Evolutionary conservation across 2,888 invertebrate species (phyloP), one percentile per base, ranked within the genome.

Genomic region (Phymatocera aterrima): DNA sequence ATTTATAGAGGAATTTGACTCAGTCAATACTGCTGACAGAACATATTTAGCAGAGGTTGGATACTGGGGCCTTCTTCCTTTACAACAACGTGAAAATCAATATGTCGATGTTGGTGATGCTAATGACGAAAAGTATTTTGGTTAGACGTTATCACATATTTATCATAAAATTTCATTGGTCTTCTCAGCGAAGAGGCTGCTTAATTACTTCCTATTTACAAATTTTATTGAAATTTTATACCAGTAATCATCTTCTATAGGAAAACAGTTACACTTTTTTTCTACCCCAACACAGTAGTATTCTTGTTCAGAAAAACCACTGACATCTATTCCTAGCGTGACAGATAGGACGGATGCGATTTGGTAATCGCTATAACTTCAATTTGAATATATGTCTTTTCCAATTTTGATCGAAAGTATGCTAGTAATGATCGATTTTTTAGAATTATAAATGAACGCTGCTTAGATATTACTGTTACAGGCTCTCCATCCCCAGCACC

Each of bases 401-500:
- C 24, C n/a, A 24, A 37, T 15, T 51, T 10, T 18, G 10, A 51
- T 72, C 31, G 31, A 51, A 72, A 10, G 68, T 72, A 72, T 34
- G 72, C 72, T 72, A 72, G 72, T 18, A 51, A 10, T 51, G 34
- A 1, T 10, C n/a, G 18, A 24, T 48, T 4, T 24, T 46, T 34
- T 8, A 15, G 46, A 21, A 46, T 57, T 48, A n/a, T 79, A 34
- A 79, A 28, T 81, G 79, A 77, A 82, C 75, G 43, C 75, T 78
- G 70, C 79, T 65, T 77, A 90, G 90, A 90, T 84, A 90, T 90
- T 84, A 90, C 90, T 85, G 88, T 89, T 79, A 93, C 91, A 88
- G 93, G 93, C 78, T 94, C 94, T 79, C 93, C 94, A 80, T 93
- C 94, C 43, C 93, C 94, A 75, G 93, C 93, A 72, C 88, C 89